Percentiles rank a stretch among this genome's conserved stretches.
phyloP scores from a whole-genome alignment of 2,888 invertebrate genomes.

The Hypselothyrea guttata region DNA sequence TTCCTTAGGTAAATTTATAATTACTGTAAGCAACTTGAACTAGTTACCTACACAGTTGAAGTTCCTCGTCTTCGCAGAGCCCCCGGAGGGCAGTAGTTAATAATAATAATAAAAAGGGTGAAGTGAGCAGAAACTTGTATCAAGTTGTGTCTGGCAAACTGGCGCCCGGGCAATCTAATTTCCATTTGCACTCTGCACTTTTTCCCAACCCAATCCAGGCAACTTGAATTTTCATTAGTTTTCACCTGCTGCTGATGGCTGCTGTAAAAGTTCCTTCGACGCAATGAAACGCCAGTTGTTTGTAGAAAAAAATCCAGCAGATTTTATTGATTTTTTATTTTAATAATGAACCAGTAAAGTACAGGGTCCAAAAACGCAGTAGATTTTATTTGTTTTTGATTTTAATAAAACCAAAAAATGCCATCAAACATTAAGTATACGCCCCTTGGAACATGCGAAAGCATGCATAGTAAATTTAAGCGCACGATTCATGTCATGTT shows the following conservation, averaged over 20 bases:
- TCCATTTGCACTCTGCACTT: conserved; percentile 57
- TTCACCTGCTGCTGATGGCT: conserved; percentile 51
- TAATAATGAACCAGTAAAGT: too few species aligned
- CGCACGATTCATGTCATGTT: conserved; percentile 48
- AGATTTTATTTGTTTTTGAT: too few species aligned
- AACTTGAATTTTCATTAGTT: conserved; percentile 67
- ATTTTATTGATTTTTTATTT: too few species aligned
- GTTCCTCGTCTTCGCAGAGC: conserved; percentile 27
- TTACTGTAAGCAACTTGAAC: conserved; percentile 77
- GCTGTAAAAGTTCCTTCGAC: conserved; percentile 62
- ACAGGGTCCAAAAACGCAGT: too few species aligned
- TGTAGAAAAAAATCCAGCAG: conserved; percentile 18
- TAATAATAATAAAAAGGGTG: conserved; percentile 9
- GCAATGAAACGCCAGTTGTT: conserved; percentile 73
- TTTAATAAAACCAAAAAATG: conserved; percentile 69
- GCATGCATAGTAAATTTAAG: conserved; percentile 59
- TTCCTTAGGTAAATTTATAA: conserved; percentile 77
- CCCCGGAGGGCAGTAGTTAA: conserved; percentile 26
- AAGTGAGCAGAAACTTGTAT: conserved; percentile 50
- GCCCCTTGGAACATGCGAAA: neutral
- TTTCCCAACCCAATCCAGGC: too few species aligned
- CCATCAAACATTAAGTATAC: conserved; percentile 67
- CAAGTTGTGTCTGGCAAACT: conserved; percentile 64
- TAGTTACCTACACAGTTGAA: conserved; percentile 62
- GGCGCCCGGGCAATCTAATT: conserved; percentile 67